phyloP scores from a whole-genome alignment of 2,797 vertebrate genomes.

The Coccyzus lansbergi region DNA sequence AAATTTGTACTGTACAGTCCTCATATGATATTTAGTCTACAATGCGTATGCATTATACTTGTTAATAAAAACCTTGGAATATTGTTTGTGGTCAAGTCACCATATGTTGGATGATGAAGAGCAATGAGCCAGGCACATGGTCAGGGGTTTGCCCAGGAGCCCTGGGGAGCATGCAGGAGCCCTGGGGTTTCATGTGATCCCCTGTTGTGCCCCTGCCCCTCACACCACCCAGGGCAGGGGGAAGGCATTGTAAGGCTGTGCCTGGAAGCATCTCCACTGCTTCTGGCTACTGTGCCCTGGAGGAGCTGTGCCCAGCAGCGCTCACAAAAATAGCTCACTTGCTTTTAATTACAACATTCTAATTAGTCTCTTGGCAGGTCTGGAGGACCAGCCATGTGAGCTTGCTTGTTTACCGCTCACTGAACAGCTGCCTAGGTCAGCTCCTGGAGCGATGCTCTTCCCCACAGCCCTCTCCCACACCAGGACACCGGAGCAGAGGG shows the following conservation, averaged over 20 bases:
- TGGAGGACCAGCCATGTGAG: rapidly evolving
- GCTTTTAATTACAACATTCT: neutral
- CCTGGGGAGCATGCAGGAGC: neutral
- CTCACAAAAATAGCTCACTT: neutral
- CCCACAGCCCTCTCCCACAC: neutral
- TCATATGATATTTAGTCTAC: slow-evolving; percentile 79
- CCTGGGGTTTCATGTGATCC: neutral
- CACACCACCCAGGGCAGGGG: rapidly evolving
- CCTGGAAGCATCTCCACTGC: neutral
- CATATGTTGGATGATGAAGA: neutral
- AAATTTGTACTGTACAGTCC: slow-evolving; percentile 91
- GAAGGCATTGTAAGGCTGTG: neutral
- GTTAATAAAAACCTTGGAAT: slow-evolving; percentile 89
- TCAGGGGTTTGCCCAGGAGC: too few relatives aligned
- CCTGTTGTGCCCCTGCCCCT: rapidly evolving
- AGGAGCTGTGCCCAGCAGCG: neutral
- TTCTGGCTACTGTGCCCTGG: rapidly evolving
- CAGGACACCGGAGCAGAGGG: rapidly evolving
- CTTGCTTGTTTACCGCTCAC: rapidly evolving
- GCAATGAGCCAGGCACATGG: rapidly evolving
- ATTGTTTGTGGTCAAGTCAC: slow-evolving; percentile 49
- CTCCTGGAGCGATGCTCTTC: neutral
- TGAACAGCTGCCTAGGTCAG: rapidly evolving
- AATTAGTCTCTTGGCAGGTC: neutral
- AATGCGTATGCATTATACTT: slow-evolving; percentile 81